Conservation (phyloP, 1,140 invertebrate species). For the Cyclargus thomasi region DNA sequence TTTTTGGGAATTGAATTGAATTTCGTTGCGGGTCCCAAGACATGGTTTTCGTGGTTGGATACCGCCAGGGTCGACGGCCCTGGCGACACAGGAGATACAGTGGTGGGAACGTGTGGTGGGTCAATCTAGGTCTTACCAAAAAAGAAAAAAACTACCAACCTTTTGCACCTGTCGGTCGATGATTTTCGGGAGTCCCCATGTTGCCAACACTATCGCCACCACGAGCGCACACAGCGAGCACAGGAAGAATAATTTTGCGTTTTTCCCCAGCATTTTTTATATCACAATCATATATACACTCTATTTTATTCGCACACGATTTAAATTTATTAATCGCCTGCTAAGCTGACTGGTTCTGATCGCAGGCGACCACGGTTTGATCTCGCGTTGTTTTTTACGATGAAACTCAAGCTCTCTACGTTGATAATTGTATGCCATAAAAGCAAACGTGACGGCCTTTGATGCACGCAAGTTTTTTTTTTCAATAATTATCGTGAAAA, state of each 20-base stretch:
- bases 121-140: too few species aligned
- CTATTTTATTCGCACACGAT: not conserved
- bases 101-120: too few species aligned
- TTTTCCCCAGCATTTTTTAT: conserved; percentile 52
- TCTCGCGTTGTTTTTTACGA: not conserved
- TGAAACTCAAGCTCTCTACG: not conserved
- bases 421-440: conserved; percentile 2
- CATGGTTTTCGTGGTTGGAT: too few species aligned
- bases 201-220: conserved; percentile 43
- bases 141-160: conserved; percentile 33
- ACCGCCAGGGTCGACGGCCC: too few species aligned
- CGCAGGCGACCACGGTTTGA: conserved; percentile 1
- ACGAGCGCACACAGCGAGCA: conserved; percentile 45
- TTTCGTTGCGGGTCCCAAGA: too few species aligned
- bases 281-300: conserved; percentile 16
- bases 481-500: not conserved
- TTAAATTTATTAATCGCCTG: not conserved
- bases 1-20: too few species aligned
- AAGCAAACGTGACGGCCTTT: conserved; percentile 2
- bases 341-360: not conserved
- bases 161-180: conserved; percentile 54
- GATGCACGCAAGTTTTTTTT: not conserved
- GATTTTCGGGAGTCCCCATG: conserved; percentile 62
- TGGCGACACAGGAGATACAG: too few species aligned
- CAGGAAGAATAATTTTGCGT: conserved; percentile 46